phyloP scores from a whole-genome alignment of 1,140 invertebrate species.

The Meloidogyne exigua region DNA sequence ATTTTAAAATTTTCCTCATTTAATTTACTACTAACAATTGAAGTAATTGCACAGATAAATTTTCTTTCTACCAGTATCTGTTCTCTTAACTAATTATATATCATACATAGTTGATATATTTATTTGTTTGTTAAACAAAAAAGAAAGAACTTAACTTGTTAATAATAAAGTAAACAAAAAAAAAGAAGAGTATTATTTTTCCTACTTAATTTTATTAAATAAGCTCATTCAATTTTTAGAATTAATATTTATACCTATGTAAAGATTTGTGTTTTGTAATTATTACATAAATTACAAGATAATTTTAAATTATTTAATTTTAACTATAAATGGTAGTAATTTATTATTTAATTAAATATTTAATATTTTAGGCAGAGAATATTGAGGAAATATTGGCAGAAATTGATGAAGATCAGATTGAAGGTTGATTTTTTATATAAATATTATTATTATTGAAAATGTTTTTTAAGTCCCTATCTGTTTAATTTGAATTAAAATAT shows the following conservation, averaged over 20 bases:
- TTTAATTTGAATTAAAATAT: too few relatives aligned
- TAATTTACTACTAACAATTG: background rate
- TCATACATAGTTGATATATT: too few relatives aligned
- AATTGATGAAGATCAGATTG: constrained; percentile 61
- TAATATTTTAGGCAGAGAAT: constrained; percentile 48
- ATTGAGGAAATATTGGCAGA: constrained; percentile 62
- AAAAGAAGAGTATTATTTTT: too few relatives aligned
- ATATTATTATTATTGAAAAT: too few relatives aligned
- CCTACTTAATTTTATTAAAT: too few relatives aligned
- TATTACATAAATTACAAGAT: too few relatives aligned
- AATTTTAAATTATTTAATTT: too few relatives aligned
- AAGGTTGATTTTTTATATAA: constrained; percentile 22
- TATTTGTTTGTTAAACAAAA: background rate
- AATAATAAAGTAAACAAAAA: background rate
- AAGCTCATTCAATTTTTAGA: too few relatives aligned
- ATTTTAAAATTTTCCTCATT: background rate
- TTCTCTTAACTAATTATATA: background rate
- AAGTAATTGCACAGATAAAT: background rate
- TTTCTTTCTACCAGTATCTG: background rate
- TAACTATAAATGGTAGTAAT: background rate
- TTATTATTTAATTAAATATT: constrained; percentile 7
- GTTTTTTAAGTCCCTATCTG: too few relatives aligned
- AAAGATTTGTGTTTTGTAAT: too few relatives aligned
- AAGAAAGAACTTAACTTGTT: background rate
- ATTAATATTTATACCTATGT: too few relatives aligned